A percentile compares a stretch with the other conserved stretches of the same genome.
Evolutionary conservation across 2,888 invertebrate genomes (phyloP).

Genomic region (Pachliopta kotzebuea): DNA sequence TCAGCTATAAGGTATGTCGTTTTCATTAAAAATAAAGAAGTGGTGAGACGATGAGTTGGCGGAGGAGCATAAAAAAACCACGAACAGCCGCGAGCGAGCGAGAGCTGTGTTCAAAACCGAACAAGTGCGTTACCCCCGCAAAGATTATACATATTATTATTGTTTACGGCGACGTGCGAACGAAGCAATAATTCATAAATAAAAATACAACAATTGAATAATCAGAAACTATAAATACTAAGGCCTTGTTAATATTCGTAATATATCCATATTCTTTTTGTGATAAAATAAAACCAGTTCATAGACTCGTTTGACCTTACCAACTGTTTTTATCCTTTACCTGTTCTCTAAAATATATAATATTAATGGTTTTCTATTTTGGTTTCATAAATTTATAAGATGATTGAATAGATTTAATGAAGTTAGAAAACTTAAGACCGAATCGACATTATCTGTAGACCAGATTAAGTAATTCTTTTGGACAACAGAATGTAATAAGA

Average conservation of each 20-base stretch:
- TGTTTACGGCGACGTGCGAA: conserved; percentile 57
- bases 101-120: conserved; percentile 56
- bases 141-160: conserved; percentile 70
- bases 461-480: background rate
- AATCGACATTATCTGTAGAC: background rate
- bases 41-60: conserved; percentile 70
- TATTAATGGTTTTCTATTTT: background rate
- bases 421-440: background rate
- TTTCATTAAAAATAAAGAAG: conserved; percentile 66
- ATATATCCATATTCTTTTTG: conserved; percentile 42
- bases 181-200: conserved; percentile 21
- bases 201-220: background rate
- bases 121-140: conserved; percentile 79
- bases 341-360: conserved; percentile 2
- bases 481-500: too few relatives aligned
- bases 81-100: conserved; percentile 55
- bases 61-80: conserved; percentile 60
- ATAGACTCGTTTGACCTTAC: conserved; percentile 26
- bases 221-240: background rate
- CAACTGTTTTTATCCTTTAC: conserved; percentile 31
- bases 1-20: conserved; percentile 55
- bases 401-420: background rate
- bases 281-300: conserved; percentile 41
- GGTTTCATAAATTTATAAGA: background rate
- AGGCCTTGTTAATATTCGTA: background rate